Evolutionary conservation across 1,140 invertebrate genomes (phyloP), one percentile per base, ranked within the genome.

Genomic region (Gryon sp.): DNA sequence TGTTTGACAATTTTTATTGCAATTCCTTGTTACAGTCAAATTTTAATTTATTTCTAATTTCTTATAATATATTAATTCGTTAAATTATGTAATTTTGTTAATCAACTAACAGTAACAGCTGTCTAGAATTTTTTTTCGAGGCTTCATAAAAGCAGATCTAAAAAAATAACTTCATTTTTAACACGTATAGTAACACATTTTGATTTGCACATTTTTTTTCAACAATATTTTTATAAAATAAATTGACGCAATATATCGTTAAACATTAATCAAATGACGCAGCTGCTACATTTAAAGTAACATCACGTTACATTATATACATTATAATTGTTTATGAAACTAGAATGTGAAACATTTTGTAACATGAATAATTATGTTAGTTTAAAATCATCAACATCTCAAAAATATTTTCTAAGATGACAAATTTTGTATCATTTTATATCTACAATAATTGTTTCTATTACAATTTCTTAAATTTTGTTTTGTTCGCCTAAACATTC

Each of bases 361-460:
- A 63, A 65, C 60, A 68, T 48, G 40, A 38, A 57, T 68, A 38
- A 45, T 55, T 11, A 55, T 57, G 38, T 57, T 22, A 41, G n/a
- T 70, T 36, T 26, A 38, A 57, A 68, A 57, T 48, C 48, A 57
- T 68, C 63, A 68, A 68, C 63, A 68, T 57, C 57, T 68, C 52
- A 68, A 69, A 69, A 69, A 69, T 69, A 69, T 11, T 43, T 50
- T 48, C 38, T 59, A 70, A 70, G 32, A 46, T 62, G 53, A 52
- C 18, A n/a, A 53, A 26, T 53, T 19, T 46, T 12, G 1, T 1
- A 12, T 12, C 3, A 14, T 45, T 4, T 12, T 45, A 45, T 68
- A 65, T 68, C 52, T 68, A 68, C 50, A 68, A 22, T 48, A 34
- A 40, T 41, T 19, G 9, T n/a, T n/a, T 12, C 30, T 57, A 28